Evolutionary conservation across 2,888 invertebrate genomes (phyloP).

Genomic region (Chouioia cunea): DNA sequence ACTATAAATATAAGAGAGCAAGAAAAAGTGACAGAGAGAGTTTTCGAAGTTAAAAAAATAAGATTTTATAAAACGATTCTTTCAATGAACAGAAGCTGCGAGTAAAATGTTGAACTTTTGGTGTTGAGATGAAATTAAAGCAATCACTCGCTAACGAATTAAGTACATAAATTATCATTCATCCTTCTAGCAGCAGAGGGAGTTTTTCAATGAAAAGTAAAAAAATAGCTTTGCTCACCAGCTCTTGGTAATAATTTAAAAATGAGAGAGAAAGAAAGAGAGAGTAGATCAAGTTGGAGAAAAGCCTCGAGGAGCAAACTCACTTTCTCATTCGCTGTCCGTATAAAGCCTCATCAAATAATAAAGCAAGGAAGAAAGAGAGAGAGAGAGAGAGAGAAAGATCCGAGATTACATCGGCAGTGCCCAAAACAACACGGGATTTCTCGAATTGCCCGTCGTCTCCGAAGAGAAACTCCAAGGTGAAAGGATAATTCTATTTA

Average conservation of each 20-base stretch:
- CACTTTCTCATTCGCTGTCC: slow-evolving; percentile 3
- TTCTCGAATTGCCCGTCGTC: slow-evolving; percentile 29
- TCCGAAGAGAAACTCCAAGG: slow-evolving; percentile 27
- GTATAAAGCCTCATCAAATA: slow-evolving; percentile 41
- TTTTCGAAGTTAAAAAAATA: too few species aligned
- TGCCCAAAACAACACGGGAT: slow-evolving; percentile 22
- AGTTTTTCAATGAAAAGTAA: neutral
- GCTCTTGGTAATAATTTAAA: neutral
- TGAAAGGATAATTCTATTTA: slow-evolving; percentile 48
- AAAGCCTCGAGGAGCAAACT: neutral
- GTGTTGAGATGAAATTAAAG: too few species aligned
- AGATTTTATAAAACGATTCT: too few species aligned
- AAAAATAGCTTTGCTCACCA: neutral
- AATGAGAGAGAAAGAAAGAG: slow-evolving; percentile 3
- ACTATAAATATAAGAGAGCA: too few species aligned
- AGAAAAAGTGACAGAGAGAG: too few species aligned
- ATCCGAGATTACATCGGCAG: slow-evolving; percentile 28
- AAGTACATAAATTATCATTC: too few species aligned
- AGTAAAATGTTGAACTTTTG: too few species aligned
- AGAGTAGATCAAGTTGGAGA: neutral
- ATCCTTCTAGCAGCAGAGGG: neutral
- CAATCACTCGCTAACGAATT: too few species aligned
- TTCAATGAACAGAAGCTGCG: too few species aligned
- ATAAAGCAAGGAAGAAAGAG: slow-evolving; percentile 12
- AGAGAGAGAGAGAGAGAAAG: neutral